Percentiles rank a stretch among this genome's conserved stretches.
phyloP scores from a whole-genome alignment of 2,888 invertebrate genomes.

The Pyrgus malvae region DNA sequence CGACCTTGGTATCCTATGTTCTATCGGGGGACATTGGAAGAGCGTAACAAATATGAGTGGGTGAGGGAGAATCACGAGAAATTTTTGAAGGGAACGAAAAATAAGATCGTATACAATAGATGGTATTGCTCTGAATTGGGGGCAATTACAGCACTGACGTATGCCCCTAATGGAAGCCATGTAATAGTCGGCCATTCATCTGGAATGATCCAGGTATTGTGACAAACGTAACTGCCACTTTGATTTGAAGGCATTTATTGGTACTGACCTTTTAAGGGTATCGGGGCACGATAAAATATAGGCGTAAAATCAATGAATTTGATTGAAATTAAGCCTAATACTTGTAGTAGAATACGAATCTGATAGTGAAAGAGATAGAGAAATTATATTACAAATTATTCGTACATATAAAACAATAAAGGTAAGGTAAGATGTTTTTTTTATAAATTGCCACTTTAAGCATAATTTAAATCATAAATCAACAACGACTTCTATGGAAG shows the following conservation, averaged over 20 bases:
- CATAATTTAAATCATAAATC: too few relatives aligned
- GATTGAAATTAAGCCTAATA: too few relatives aligned
- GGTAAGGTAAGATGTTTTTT: too few relatives aligned
- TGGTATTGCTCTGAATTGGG: constrained; percentile 62
- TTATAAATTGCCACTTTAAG: too few relatives aligned
- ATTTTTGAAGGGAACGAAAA: constrained; percentile 53
- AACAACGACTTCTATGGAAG: too few relatives aligned
- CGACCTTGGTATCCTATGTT: constrained; percentile 64
- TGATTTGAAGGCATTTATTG: not conserved
- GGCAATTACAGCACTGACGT: constrained; percentile 60
- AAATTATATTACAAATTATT: too few relatives aligned
- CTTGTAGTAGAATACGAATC: too few relatives aligned
- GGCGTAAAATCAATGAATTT: too few relatives aligned
- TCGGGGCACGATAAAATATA: too few relatives aligned
- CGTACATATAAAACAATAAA: too few relatives aligned
- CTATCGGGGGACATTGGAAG: constrained; percentile 39
- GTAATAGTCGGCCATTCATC: constrained; percentile 72
- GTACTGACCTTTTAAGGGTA: not conserved
- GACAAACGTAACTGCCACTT: not conserved
- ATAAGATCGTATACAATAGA: constrained; percentile 52
- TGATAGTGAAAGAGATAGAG: too few relatives aligned
- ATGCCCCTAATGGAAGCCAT: constrained; percentile 62
- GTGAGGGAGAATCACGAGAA: constrained; percentile 49
- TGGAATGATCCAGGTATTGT: constrained; percentile 74
- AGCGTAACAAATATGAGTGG: constrained; percentile 46